Conservation (phyloP, 1,140 invertebrate species). For the Dendrolimus kikuchii region DNA sequence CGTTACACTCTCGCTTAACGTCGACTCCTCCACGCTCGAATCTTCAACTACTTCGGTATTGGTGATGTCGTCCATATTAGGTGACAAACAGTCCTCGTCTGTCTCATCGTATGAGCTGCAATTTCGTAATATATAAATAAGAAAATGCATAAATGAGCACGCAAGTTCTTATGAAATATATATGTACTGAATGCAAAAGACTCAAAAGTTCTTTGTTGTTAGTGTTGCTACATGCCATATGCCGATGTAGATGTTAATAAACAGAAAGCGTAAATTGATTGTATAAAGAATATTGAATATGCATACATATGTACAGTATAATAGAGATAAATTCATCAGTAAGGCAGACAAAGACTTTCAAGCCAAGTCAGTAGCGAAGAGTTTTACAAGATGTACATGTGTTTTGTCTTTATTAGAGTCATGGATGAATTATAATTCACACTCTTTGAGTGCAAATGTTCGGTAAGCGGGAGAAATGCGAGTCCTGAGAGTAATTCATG, state of each 20-base stretch:
- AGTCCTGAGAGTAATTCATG: constrained; percentile 34
- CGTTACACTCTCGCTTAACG: constrained; percentile 34
- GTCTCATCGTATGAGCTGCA: constrained; percentile 78
- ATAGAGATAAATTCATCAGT: constrained; percentile 59
- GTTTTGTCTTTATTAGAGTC: too few species aligned
- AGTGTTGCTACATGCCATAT: constrained; percentile 61
- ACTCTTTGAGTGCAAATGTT: constrained; percentile 26
- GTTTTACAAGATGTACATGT: neutral
- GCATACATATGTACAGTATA: constrained; percentile 44
- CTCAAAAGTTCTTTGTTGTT: constrained; percentile 42
- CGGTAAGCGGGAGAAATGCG: constrained; percentile 34
- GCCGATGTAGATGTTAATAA: constrained; percentile 56
- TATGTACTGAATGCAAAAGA: constrained; percentile 69
- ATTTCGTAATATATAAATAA: constrained; percentile 6
- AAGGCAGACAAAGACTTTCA: constrained; percentile 57
- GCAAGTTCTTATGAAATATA: constrained; percentile 7
- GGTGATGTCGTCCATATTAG: constrained; percentile 75
- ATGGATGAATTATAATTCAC: too few species aligned
- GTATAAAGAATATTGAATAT: constrained; percentile 3
- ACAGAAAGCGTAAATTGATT: constrained; percentile 47
- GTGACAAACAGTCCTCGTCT: constrained; percentile 76
- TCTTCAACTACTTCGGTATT: constrained; percentile 66
- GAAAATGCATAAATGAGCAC: too few species aligned
- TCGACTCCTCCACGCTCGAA: constrained; percentile 60
- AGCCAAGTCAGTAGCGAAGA: constrained; percentile 25